Percentiles rank a stretch among this genome's conserved stretches.
phyloP scores from a whole-genome alignment of 2,888 invertebrate species.

The Tillus elongatus region DNA sequence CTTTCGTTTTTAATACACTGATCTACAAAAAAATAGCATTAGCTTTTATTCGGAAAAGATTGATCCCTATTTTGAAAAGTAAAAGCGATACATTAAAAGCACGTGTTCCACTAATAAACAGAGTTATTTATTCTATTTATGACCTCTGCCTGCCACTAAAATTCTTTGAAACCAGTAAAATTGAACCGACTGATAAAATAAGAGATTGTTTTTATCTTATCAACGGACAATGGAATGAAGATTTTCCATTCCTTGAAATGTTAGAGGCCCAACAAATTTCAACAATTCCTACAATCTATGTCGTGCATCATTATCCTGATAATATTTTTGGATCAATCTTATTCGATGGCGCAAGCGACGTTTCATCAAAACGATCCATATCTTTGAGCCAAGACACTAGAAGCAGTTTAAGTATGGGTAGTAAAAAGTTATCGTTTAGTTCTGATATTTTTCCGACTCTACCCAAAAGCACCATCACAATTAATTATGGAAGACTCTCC shows the following conservation, averaged over 20 bases:
- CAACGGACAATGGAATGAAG: constrained; percentile 24
- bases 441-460: background rate
- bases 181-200: constrained; percentile 31
- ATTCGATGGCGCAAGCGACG: background rate
- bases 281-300: constrained; percentile 29
- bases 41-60: constrained; percentile 22
- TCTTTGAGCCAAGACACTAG: background rate
- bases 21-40: constrained; percentile 24
- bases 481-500: constrained; percentile 2
- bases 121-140: constrained; percentile 25
- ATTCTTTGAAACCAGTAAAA: constrained; percentile 27
- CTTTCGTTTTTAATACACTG: constrained; percentile 29
- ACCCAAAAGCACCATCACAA: background rate
- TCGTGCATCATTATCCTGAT: constrained; percentile 30
- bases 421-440: constrained; percentile 5
- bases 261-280: constrained; percentile 26
- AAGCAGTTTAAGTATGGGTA: background rate
- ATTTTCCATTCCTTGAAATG: constrained; percentile 35
- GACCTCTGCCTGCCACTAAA: constrained; percentile 31
- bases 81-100: constrained; percentile 14
- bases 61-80: constrained; percentile 12
- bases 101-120: constrained; percentile 24
- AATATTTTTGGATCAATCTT: constrained; percentile 5
- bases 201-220: constrained; percentile 31
- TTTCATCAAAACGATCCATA: background rate